A percentile compares a stretch with the other conserved stretches of the same genome.
These are phyloP conservation scores for Pollenia labialis DNA, from an alignment of 2,888 invertebrate species.

Conservation along the genomic window DNA sequence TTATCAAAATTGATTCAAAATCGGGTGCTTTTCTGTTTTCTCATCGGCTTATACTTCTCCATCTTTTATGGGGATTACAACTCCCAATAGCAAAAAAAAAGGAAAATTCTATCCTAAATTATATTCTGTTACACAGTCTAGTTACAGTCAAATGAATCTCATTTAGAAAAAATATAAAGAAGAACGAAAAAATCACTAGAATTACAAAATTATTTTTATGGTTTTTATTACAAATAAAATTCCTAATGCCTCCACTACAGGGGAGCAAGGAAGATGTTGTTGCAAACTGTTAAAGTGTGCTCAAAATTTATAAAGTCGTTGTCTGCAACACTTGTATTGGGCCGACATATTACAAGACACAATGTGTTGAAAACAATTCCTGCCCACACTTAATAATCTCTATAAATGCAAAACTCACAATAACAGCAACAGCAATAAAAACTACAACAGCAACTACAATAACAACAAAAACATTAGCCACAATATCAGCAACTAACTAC, in stretches of 20 bases:
- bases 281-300: slow-evolving; percentile 64
- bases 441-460: slow-evolving; percentile 22
- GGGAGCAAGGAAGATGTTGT: slow-evolving; percentile 24
- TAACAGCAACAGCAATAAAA: slow-evolving; percentile 58
- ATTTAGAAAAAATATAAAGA: no score
- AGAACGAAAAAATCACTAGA: no score
- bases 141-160: neutral
- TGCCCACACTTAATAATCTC: slow-evolving; percentile 73
- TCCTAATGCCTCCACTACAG: neutral
- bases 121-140: no score
- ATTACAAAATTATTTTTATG: neutral
- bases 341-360: slow-evolving; percentile 73
- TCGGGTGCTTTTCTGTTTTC: no score
- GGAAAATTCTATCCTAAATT: no score
- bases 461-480: slow-evolving; percentile 57
- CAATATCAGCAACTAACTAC: slow-evolving; percentile 74
- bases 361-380: slow-evolving; percentile 74
- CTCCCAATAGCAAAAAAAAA: no score
- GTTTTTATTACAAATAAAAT: slow-evolving; percentile 20
- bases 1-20: no score
- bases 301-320: slow-evolving; percentile 72
- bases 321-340: slow-evolving; percentile 69
- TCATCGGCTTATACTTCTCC: no score
- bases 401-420: slow-evolving; percentile 63
- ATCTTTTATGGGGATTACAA: no score